phyloP scores from a whole-genome alignment of 2,888 invertebrate genomes.

The Lasius platythorax region DNA sequence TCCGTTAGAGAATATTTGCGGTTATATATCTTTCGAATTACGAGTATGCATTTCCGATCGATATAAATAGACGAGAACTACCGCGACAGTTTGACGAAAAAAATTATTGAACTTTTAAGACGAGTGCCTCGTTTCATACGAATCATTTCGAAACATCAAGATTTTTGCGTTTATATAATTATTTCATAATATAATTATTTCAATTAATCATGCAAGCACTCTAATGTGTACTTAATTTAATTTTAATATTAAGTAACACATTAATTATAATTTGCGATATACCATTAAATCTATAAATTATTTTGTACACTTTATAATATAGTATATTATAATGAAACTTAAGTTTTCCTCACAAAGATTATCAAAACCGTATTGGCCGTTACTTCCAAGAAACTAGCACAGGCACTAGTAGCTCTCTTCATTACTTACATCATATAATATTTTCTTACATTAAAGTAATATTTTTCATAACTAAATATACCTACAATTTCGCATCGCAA shows the following conservation, averaged over 20 bases:
- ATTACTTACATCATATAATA: background rate
- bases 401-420: background rate
- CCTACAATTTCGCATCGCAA: constrained; percentile 33
- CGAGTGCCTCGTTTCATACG: constrained; percentile 26
- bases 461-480: constrained; percentile 13
- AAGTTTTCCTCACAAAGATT: constrained; percentile 12
- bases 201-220: background rate
- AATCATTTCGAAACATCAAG: constrained; percentile 23
- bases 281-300: background rate
- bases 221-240: background rate
- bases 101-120: constrained; percentile 31
- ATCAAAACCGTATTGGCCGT: constrained; percentile 9
- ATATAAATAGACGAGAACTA: constrained; percentile 28
- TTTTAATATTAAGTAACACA: background rate
- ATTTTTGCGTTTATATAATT: background rate
- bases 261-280: background rate
- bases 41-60: constrained; percentile 25
- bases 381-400: constrained; percentile 4
- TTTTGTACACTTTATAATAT: background rate
- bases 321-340: background rate
- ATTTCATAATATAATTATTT: background rate
- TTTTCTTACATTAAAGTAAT: constrained; percentile 22
- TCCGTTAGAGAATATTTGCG: constrained; percentile 67
- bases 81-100: constrained; percentile 10
- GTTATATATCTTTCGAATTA: constrained; percentile 44